These are phyloP conservation scores for Benthochromis sp. DNA, from an alignment of 2,113 vertebrate genomes.

Conservation along the genomic window DNA sequence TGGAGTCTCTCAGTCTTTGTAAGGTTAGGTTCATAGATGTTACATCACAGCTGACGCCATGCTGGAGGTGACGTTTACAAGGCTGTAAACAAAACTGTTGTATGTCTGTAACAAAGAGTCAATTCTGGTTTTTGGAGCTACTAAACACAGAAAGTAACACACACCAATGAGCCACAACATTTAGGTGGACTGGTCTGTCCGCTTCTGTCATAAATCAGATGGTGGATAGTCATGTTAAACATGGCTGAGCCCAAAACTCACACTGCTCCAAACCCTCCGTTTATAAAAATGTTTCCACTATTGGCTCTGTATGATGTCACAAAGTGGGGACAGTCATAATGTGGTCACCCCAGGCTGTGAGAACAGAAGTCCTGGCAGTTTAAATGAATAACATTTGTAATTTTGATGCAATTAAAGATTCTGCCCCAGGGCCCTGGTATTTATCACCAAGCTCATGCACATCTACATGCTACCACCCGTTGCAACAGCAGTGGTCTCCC, in stretches of 20 bases:
- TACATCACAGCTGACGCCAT: background rate
- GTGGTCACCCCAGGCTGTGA: background rate
- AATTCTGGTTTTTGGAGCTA: background rate
- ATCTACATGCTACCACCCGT: accelerated
- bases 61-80: background rate
- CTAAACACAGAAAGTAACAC: background rate
- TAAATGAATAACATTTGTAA: accelerated
- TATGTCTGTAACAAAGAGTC: accelerated
- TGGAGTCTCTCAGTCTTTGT: background rate
- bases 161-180: background rate
- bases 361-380: background rate
- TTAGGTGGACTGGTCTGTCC: accelerated
- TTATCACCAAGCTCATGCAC: background rate
- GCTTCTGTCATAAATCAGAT: background rate
- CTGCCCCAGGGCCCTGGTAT: accelerated
- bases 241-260: background rate
- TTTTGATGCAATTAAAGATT: background rate
- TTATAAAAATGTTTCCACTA: background rate
- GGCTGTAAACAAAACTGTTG: background rate
- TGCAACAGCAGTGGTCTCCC: background rate
- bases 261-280: accelerated
- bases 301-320: background rate
- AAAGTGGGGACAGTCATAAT: background rate
- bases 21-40: background rate
- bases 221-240: background rate